Evolutionary conservation across 2,888 invertebrate genomes (phyloP).

Genomic region (Rhagonycha fulva): DNA sequence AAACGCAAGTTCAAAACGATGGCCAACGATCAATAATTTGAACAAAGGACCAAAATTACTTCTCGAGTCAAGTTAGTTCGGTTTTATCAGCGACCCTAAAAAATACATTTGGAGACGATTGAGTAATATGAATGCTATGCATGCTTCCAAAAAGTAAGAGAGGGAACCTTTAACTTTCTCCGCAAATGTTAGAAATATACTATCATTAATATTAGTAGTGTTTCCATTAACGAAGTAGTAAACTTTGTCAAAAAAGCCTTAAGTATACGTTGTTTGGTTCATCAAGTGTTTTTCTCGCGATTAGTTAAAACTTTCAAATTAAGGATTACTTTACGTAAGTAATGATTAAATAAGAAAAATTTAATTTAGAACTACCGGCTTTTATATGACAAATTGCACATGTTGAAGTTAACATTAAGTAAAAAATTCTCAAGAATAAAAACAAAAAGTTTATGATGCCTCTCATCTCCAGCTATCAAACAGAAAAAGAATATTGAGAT

Average conservation of each 20-base stretch:
- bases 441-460: background rate
- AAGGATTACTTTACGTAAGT: background rate
- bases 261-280: background rate
- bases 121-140: constrained; percentile 2
- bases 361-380: background rate
- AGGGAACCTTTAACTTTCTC: constrained; percentile 8
- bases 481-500: background rate
- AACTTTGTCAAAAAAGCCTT: background rate
- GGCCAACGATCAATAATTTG: background rate
- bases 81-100: background rate
- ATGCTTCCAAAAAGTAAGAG: background rate
- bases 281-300: background rate
- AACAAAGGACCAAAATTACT: background rate
- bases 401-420: background rate
- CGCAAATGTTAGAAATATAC: background rate
- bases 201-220: constrained; percentile 5
- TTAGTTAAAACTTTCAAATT: background rate
- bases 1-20: background rate
- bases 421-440: background rate
- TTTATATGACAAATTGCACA: background rate
- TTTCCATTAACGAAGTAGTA: background rate
- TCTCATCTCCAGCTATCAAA: background rate
- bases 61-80: background rate
- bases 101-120: background rate
- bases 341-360: background rate